Percentiles rank a stretch among this genome's conserved stretches.
These are phyloP conservation scores for Jordanella pulchra DNA, from an alignment of 2,797 vertebrate species.

Conservation along the genomic window DNA sequence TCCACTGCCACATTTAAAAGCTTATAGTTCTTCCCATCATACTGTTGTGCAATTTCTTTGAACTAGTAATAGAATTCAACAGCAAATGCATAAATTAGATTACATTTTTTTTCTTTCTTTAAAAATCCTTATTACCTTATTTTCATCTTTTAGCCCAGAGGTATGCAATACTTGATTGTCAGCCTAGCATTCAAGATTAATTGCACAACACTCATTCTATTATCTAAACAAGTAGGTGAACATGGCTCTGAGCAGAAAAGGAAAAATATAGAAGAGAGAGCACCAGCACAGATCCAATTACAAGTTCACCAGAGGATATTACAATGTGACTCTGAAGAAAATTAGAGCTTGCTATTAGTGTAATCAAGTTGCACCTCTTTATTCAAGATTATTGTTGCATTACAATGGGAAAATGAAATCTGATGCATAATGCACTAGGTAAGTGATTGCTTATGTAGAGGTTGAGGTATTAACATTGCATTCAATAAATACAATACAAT, in stretches of 20 bases:
- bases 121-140: slow-evolving; percentile 1
- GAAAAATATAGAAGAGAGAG: not conserved
- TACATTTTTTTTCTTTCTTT: slow-evolving; percentile 4
- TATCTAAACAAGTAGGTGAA: slow-evolving; percentile 15
- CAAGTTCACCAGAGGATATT: slow-evolving; percentile 5
- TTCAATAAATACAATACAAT: not conserved
- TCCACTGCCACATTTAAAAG: not conserved
- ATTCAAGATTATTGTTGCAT: slow-evolving; percentile 12
- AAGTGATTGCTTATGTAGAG: not conserved
- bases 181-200: slow-evolving; percentile 4
- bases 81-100: not conserved
- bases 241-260: not conserved
- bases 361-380: slow-evolving; percentile 11
- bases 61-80: not conserved
- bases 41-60: no score
- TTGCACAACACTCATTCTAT: slow-evolving; percentile 3
- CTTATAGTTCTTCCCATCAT: not conserved
- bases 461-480: not conserved
- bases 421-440: not conserved
- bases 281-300: slow-evolving; percentile 16
- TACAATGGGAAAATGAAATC: not conserved
- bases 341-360: slow-evolving; percentile 3
- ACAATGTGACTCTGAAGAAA: slow-evolving; percentile 5
- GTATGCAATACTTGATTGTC: slow-evolving; percentile 3
- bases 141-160: not conserved